Percentiles rank a stretch among this genome's conserved stretches.
Conservation (phyloP, 2,113 vertebrate genomes). For the Camarhynchus parvulus region DNA sequence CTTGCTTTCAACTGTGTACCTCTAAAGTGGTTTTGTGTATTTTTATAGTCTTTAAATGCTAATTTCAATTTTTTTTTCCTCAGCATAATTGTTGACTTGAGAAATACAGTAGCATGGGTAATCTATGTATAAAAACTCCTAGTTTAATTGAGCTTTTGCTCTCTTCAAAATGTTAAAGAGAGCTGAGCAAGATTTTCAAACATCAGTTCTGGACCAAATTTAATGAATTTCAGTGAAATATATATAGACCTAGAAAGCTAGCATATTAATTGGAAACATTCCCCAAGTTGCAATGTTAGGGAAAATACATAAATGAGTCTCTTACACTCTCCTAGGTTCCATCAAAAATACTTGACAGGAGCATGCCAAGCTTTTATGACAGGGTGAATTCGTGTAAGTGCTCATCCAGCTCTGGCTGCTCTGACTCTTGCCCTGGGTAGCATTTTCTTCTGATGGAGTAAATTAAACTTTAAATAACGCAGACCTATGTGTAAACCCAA, state of each 20-base stretch:
- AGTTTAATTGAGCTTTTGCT: neutral
- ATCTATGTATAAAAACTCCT: neutral
- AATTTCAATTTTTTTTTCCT: neutral
- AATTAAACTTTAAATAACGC: neutral
- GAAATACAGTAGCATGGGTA: neutral
- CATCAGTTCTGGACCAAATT: neutral
- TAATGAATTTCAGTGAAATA: neutral
- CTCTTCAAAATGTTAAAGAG: neutral
- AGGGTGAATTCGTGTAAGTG: accelerated
- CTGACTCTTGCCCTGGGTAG: neutral
- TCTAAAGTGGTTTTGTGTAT: neutral
- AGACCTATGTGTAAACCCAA: neutral
- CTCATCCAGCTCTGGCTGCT: neutral
- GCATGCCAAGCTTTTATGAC: neutral
- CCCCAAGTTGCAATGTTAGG: neutral
- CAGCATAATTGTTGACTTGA: neutral
- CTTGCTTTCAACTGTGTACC: neutral
- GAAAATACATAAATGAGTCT: neutral
- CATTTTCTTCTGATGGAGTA: neutral
- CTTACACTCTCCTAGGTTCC: neutral
- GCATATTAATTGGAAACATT: neutral
- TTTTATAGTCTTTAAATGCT: neutral
- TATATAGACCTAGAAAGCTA: neutral
- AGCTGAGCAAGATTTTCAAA: neutral
- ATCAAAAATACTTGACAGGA: neutral